phyloP scores from a whole-genome alignment of 64 coral and sea anemone species.

The Trachythela sp. region DNA sequence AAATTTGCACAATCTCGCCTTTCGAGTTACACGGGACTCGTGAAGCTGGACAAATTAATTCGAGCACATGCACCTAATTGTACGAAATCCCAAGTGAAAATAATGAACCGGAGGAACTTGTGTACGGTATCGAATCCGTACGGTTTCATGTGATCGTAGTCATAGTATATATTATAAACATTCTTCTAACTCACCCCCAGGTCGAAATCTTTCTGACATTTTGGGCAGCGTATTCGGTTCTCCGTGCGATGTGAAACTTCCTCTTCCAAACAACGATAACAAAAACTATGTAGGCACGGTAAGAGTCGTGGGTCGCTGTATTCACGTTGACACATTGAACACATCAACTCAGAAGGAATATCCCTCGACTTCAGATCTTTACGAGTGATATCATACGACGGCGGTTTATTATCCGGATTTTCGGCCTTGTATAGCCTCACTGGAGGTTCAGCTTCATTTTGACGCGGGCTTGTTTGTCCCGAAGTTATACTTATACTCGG shows the following conservation, averaged over 20 bases:
- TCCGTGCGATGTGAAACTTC: conserved; percentile 69
- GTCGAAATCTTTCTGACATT: conserved; percentile 74
- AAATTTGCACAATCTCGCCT: too few relatives aligned
- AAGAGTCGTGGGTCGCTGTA: conserved; percentile 75
- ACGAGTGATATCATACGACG: neutral
- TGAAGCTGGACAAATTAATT: too few relatives aligned
- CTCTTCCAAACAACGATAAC: conserved; percentile 84
- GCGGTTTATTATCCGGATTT: neutral
- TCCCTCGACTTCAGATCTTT: neutral
- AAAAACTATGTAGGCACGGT: conserved; percentile 96
- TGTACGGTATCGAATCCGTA: too few relatives aligned
- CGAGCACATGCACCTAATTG: too few relatives aligned
- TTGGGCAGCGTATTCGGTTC: conserved; percentile 70
- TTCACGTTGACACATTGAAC: conserved; percentile 82
- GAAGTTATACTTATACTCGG: neutral
- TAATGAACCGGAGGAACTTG: too few relatives aligned
- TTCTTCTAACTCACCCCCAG: conserved; percentile 54
- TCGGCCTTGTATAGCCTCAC: neutral
- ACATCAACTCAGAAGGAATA: conserved; percentile 45
- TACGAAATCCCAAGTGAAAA: too few relatives aligned
- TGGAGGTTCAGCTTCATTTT: neutral
- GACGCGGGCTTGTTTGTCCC: neutral
- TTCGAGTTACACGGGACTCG: too few relatives aligned
- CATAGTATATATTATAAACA: neutral
- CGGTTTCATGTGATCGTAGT: too few relatives aligned